Base-by-base conservation (phyloP, 2,888 invertebrate genomes). In the Platycheirus rosarum region DNA sequence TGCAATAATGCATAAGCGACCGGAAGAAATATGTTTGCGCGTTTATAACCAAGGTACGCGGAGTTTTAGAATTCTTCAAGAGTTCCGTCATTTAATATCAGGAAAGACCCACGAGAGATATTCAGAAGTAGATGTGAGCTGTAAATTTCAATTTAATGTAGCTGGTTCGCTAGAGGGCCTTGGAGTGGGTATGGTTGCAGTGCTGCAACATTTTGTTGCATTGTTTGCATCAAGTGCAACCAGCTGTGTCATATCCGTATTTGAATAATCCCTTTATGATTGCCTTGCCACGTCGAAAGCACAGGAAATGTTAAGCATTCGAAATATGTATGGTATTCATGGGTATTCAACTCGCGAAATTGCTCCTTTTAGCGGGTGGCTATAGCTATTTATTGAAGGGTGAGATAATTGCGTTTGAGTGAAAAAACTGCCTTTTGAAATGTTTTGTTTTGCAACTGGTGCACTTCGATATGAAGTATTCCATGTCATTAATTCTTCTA, bases 211-310 rank as follows among this genome's bases (percentile, higher is more conserved):
- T 57, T 69, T 55, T 69, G 29, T 57, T 32, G 63, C 49, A 75
- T 74, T 79, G 74, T 79, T 79, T 79, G 42, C 29, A 32, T 69
- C 69, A 79, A 79, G 74, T 69, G 55, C 57, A 57, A 18, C 29
- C 42, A n/a, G 37, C 55, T 44, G n/a, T 57, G 42, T 35, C 20
- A 23, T 40, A 55, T 18, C 1, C 13, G 37, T 9, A 23, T 68
- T 79, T 79, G 48, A 69, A 79, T 69, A 74, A 74, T 79, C 32
- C 68, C 35, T 79, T 79, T 74, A 74, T 74, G 74, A 69, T 37
- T 69, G 20, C 14, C 48, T 16, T 32, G 37, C 42, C 63, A 55
- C 29, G 55, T 42, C 48, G 63, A 63, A 74, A 69, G 44, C 44
- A 42, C 26, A 48, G 32, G 32, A 69, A 69, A 69, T 63, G 74